Evolutionary conservation across 2,797 vertebrate species (phyloP), one percentile per base, ranked within the genome.

Genomic region (Lutjanus argentimaculatus): DNA sequence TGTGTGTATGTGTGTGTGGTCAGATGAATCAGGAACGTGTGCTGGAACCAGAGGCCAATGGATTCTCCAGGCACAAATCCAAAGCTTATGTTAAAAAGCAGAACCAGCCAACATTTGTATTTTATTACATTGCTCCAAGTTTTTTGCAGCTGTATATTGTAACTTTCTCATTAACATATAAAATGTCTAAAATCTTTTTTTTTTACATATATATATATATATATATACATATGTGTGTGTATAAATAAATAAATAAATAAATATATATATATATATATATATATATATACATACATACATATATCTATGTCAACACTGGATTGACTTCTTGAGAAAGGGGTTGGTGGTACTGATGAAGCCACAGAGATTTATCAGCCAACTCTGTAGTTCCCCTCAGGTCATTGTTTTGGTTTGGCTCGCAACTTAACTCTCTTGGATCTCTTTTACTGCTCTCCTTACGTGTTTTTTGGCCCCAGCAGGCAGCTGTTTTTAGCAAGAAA

Each of bases 21-120:
- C 45, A 73, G 83, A 91, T 88, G 88, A 80, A 77, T 84, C 61
- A 73, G 62, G 75, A 30, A 92, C 89, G 90, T 93, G 93, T 82
- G 77, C 84, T 92, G 88, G 88, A 93, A 84, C 84, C 56, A 14
- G 65, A 93, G 81, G 62, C 79, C 81, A 91, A 94, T 93, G 92
- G 94, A 92, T 84, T 90, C 93, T 81, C 67, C 79, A 87, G 88
- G 79, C 83, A 78, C 12, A 75, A 72, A 65, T 75, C 70, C 45
- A 58, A 67, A 64, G 75, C 46, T 61, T 72, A 71, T 72, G 19
- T 59, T 77, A 64, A 81, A 87, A 64, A 74, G 43, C 45, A 72
- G 14, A 66, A 46, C n/a, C 16, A 16, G 66, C 40, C 79, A 72
- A 55, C 15, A n/a, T 78, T 82, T 87, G 6, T 49, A 53, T 65